Conservation (phyloP, 2,113 vertebrate genomes). For the Polypterus senegalus region DNA sequence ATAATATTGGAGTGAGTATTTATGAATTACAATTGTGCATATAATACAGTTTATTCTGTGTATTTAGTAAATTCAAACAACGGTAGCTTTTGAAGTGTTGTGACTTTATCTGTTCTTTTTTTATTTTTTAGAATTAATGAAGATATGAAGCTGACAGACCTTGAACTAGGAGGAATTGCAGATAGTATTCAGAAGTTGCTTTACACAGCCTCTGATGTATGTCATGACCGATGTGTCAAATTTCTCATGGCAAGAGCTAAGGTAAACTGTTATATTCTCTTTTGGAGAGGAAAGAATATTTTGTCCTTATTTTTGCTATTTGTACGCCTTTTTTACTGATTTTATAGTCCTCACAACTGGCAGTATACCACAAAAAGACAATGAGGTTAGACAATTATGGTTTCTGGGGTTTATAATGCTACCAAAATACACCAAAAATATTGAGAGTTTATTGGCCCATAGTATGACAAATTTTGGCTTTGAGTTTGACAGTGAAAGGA, state of each 20-base stretch:
- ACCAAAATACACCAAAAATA: too few relatives aligned
- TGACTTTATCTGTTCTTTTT: constrained; percentile 13
- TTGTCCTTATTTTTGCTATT: too few relatives aligned
- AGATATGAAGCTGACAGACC: constrained; percentile 74
- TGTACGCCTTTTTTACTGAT: too few relatives aligned
- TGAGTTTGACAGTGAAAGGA: too few relatives aligned
- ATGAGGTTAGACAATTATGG: too few relatives aligned
- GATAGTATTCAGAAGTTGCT: constrained; percentile 76
- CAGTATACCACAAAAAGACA: too few relatives aligned
- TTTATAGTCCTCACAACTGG: too few relatives aligned
- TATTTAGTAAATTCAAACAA: not conserved
- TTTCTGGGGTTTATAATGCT: too few relatives aligned
- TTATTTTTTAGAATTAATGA: constrained; percentile 57
- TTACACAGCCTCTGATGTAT: constrained; percentile 74
- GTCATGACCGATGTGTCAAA: constrained; percentile 91
- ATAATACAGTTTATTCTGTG: not conserved
- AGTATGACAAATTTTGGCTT: too few relatives aligned
- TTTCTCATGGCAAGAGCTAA: constrained; percentile 85
- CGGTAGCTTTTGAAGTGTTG: too few relatives aligned
- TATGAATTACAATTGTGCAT: not conserved
- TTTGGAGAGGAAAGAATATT: too few relatives aligned
- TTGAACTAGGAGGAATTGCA: constrained; percentile 73
- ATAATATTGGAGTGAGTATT: not conserved
- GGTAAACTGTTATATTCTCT: constrained; percentile 40
- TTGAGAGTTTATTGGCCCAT: too few relatives aligned